These are phyloP conservation scores for Alloplasta piceator DNA, from an alignment of 2,888 invertebrate genomes.

Conservation along the genomic window DNA sequence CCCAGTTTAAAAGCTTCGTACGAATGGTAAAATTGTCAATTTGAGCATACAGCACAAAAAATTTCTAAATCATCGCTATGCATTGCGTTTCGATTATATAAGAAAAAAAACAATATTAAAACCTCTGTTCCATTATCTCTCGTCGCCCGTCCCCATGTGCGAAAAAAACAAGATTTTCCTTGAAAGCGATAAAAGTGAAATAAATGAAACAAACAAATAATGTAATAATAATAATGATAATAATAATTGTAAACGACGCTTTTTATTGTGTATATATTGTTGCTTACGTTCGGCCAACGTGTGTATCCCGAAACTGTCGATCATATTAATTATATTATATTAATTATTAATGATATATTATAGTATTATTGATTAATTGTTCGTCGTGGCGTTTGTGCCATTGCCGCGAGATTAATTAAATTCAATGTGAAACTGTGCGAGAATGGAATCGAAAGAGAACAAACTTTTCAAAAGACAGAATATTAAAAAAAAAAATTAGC, in stretches of 20 bases:
- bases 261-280: slow-evolving; percentile 80
- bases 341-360: too few species aligned
- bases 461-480: neutral
- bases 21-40: slow-evolving; percentile 69
- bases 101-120: slow-evolving; percentile 25
- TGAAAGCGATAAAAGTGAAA: slow-evolving; percentile 45
- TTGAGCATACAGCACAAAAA: slow-evolving; percentile 63
- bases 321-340: slow-evolving; percentile 59
- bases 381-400: slow-evolving; percentile 40
- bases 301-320: slow-evolving; percentile 70
- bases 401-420: slow-evolving; percentile 17
- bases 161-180: slow-evolving; percentile 33
- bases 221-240: slow-evolving; percentile 49
- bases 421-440: slow-evolving; percentile 20
- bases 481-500: neutral
- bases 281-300: slow-evolving; percentile 76
- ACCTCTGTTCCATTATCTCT: slow-evolving; percentile 50
- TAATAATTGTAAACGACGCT: slow-evolving; percentile 71
- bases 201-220: slow-evolving; percentile 30
- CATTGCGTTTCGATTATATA: slow-evolving; percentile 37
- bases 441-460: slow-evolving; percentile 14
- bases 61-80: slow-evolving; percentile 25
- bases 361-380: slow-evolving; percentile 60
- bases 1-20: neutral
- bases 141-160: slow-evolving; percentile 55